Evolutionary conservation across 2,113 vertebrate genomes (phyloP).

Genomic region (Ahaetulla prasina): DNA sequence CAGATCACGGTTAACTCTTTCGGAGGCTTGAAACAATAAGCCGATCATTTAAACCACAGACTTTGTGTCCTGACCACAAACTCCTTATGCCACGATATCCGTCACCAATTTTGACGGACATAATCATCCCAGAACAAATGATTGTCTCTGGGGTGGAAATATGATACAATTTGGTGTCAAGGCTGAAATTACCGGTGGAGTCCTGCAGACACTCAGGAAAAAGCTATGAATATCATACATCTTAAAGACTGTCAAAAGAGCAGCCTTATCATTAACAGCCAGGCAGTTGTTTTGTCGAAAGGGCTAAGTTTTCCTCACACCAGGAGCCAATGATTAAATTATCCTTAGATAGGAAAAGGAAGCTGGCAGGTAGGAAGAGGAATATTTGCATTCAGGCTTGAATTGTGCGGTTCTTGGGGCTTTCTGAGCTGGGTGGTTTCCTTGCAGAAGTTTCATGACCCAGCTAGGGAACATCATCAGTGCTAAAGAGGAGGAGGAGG

Average conservation of each 20-base stretch:
- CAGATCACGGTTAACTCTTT: background rate
- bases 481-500: too few species aligned
- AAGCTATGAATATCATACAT: background rate
- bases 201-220: background rate
- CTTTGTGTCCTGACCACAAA: background rate
- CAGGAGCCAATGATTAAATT: background rate
- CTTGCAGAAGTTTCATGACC: too few species aligned
- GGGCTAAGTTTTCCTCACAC: background rate
- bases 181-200: background rate
- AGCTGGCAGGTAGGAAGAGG: too few species aligned
- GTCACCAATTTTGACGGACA: background rate
- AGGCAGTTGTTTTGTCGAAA: background rate
- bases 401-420: too few species aligned
- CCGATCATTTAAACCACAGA: too few species aligned
- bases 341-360: background rate
- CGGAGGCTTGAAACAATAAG: background rate
- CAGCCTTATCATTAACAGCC: background rate
- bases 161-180: too few species aligned
- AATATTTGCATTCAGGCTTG: too few species aligned
- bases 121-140: background rate
- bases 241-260: background rate
- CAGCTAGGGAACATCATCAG: too few species aligned
- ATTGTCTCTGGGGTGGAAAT: too few species aligned
- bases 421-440: too few species aligned
- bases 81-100: background rate